Evolutionary conservation across 1,140 invertebrate species (phyloP).

Genomic region (Laupala kohalensis): DNA sequence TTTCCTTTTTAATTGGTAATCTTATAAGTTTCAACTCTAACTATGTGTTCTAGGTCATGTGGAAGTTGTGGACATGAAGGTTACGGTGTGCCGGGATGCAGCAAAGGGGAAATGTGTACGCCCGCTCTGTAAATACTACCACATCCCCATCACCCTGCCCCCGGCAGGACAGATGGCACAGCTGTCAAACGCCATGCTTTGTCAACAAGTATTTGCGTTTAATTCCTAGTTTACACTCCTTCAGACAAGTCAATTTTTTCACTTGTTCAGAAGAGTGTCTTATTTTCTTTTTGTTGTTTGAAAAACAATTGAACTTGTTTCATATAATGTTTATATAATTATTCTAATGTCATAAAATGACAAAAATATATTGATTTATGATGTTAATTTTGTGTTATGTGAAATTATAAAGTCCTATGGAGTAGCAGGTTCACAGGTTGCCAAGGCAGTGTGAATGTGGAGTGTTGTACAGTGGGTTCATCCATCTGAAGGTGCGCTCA

Average conservation of each 20-base stretch:
- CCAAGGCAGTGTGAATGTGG: conserved; percentile 5
- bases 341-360: conserved; percentile 14
- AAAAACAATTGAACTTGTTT: conserved; percentile 13
- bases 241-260: background rate
- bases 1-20: no score
- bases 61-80: conserved; percentile 83
- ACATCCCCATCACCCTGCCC: conserved; percentile 72
- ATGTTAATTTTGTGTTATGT: conserved; percentile 7
- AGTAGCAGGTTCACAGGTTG: background rate
- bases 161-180: conserved; percentile 48
- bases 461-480: background rate
- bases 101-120: conserved; percentile 79
- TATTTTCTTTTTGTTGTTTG: conserved; percentile 6
- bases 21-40: background rate
- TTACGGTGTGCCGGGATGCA: conserved; percentile 87
- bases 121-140: conserved; percentile 86
- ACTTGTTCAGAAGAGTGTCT: conserved; percentile 2
- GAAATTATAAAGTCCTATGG: conserved; percentile 1
- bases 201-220: conserved; percentile 13
- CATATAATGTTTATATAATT: conserved; percentile 11
- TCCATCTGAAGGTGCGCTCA: background rate
- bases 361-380: conserved; percentile 14
- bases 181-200: conserved; percentile 9
- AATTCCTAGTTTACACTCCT: conserved; percentile 10
- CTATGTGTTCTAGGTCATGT: conserved; percentile 64